Base-by-base conservation (phyloP, 2,888 invertebrate genomes). In the Eubasilissa splendida region DNA sequence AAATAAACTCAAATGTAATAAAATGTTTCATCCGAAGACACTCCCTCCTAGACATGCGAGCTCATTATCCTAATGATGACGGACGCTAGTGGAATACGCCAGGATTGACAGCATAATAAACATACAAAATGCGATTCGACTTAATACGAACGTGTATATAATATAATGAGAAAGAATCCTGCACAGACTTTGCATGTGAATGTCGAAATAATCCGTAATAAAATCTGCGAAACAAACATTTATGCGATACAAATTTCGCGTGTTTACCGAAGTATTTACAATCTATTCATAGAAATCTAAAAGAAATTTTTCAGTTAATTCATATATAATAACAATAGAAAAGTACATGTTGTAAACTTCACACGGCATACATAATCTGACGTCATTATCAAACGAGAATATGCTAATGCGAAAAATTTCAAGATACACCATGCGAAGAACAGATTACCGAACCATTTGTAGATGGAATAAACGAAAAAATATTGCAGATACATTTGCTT, bases 21-120 rank as follows among this genome's bases (percentile, higher is more conserved):
- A n/a, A n/a, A 58, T n/a, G n/a, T 58, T 58, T 9, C n/a, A n/a
- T 58, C 50, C n/a, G 14, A 50, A 66, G 42, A 42, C 31, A 10
- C 54, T n/a, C 65, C 54, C 58, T n/a, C 54, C 22, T 53, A 58
- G 71, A 59, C 70, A 71, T 42, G 70, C 59, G 33, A 50, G 58
- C 70, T 68, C 50, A 31, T 68, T 76, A 54, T 54, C 65, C 31
- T 77, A 80, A 80, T 74, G 77, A 77, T 60, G 80, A 80, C 60
- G 77, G 77, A 77, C 80, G 77, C 65, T 31, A 53, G 56, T 59
- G 52, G 77, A 77, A 50, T 12, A 7, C 50, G n/a, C n/a, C n/a
- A 58, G 58, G n/a, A 68, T 42, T 68, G 68, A 68, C 42, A 68
- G 14, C 52, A 68, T 42, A 12, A 58, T 42, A 52, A 63, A 63